These are phyloP conservation scores for Scaptomyza graminum DNA, from an alignment of 1,140 invertebrate genomes.

Conservation along the genomic window DNA sequence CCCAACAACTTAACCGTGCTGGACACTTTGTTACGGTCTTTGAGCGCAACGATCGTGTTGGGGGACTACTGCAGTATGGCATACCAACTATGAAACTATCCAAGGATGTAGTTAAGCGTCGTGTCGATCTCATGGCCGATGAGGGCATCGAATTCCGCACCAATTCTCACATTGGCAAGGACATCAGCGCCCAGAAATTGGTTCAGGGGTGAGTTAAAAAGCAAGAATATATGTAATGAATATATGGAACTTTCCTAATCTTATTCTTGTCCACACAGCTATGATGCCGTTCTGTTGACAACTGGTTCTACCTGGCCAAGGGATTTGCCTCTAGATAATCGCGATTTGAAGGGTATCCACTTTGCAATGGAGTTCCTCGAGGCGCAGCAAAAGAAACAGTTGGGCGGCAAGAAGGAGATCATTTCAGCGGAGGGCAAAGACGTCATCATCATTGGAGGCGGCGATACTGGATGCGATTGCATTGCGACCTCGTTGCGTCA, in stretches of 20 bases:
- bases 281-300: slow-evolving; percentile 95
- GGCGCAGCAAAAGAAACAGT: slow-evolving; percentile 98
- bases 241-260: too few species aligned
- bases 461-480: slow-evolving; percentile 99
- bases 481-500: slow-evolving; percentile 98
- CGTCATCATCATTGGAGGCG: slow-evolving; percentile 98
- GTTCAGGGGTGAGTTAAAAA: slow-evolving; percentile 83
- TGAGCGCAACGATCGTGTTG: slow-evolving; percentile 97
- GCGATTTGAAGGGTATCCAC: slow-evolving; percentile 94
- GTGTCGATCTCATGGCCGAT: slow-evolving; percentile 93
- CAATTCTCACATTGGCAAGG: slow-evolving; percentile 95
- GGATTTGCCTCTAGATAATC: slow-evolving; percentile 93
- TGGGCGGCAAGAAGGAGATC: slow-evolving; percentile 86
- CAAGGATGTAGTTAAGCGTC: slow-evolving; percentile 95
- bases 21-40: slow-evolving; percentile 97
- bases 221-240: too few species aligned
- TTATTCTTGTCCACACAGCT: slow-evolving; percentile 76
- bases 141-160: slow-evolving; percentile 97
- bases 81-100: slow-evolving; percentile 99
- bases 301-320: slow-evolving; percentile 98
- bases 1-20: slow-evolving; percentile 97
- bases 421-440: slow-evolving; percentile 96
- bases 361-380: slow-evolving; percentile 99
- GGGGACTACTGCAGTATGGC: slow-evolving; percentile 97
- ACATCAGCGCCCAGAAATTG: slow-evolving; percentile 90